These are phyloP conservation scores for Drosophila formosana DNA, from an alignment of 2,888 invertebrate species.

Conservation along the genomic window DNA sequence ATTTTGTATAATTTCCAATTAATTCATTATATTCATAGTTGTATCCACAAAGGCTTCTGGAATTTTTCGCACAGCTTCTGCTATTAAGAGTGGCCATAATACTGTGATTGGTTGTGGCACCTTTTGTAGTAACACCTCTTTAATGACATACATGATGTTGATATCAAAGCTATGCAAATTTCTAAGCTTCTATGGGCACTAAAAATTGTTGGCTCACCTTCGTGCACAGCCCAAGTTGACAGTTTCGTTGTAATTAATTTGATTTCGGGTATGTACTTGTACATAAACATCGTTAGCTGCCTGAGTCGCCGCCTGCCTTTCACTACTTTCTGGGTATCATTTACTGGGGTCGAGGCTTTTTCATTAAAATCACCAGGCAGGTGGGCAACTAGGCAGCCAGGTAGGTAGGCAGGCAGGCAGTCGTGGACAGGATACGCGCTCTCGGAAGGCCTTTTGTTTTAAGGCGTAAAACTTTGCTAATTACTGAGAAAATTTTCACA, in stretches of 20 bases:
- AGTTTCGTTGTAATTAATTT: conserved; percentile 28
- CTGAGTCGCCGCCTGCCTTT: conserved; percentile 11
- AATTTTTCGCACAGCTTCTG: no score
- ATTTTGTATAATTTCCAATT: no score
- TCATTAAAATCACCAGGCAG: conserved; percentile 46
- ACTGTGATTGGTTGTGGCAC: background rate
- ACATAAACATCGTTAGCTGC: conserved; percentile 18
- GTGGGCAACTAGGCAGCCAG: background rate
- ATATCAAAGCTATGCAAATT: conserved; percentile 56
- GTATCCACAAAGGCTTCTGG: no score
- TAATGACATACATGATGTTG: conserved; percentile 38
- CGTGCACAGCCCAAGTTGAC: background rate
- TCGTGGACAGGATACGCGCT: conserved; percentile 45
- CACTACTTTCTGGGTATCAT: conserved; percentile 49
- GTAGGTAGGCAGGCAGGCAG: conserved; percentile 16
- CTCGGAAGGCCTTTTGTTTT: conserved; percentile 71
- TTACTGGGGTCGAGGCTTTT: conserved; percentile 48
- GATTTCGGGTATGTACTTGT: conserved; percentile 22
- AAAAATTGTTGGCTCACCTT: conserved; percentile 1
- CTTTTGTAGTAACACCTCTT: background rate
- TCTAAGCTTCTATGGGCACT: conserved; percentile 4
- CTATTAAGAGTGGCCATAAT: background rate
- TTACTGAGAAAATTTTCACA: conserved; percentile 76
- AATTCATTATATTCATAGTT: no score
- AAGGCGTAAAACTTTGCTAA: conserved; percentile 77